phyloP scores from a whole-genome alignment of 2,113 vertebrate species.

The Ctenomys sociabilis region DNA sequence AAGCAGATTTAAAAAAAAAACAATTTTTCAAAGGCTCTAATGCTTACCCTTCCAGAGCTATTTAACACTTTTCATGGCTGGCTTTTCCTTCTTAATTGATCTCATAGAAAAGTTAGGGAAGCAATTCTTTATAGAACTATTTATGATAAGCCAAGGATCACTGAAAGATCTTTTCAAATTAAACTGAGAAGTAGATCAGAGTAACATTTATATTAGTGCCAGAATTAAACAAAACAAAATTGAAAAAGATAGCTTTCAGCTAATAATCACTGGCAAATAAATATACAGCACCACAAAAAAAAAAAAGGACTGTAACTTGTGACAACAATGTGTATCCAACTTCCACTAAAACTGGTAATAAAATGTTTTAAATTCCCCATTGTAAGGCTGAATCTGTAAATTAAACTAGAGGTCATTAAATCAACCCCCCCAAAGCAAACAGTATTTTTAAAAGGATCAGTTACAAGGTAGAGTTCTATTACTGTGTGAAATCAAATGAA shows the following conservation, averaged over 20 bases:
- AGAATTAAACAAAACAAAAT: neutral
- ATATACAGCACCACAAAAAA: neutral
- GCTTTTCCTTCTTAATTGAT: neutral
- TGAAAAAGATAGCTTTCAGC: neutral
- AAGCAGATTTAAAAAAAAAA: slow-evolving; percentile 5
- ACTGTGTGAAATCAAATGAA: neutral
- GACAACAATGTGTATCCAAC: neutral
- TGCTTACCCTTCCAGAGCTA: neutral
- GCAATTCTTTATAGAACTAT: neutral
- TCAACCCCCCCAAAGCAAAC: neutral
- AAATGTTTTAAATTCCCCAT: neutral
- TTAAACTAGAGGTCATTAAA: neutral
- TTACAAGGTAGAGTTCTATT: neutral
- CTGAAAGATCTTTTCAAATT: neutral
- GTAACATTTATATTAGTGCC: neutral
- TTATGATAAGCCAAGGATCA: neutral
- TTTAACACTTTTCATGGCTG: neutral
- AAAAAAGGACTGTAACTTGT: neutral
- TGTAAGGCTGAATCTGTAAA: neutral
- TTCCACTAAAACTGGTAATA: neutral
- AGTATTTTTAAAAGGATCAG: neutral
- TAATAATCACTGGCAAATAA: slow-evolving; percentile 2
- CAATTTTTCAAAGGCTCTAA: neutral
- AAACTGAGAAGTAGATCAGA: slow-evolving; percentile 4
- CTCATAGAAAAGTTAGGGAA: neutral